Evolutionary conservation across 2,888 invertebrate genomes (phyloP).

Genomic region (Agrotis clavis): DNA sequence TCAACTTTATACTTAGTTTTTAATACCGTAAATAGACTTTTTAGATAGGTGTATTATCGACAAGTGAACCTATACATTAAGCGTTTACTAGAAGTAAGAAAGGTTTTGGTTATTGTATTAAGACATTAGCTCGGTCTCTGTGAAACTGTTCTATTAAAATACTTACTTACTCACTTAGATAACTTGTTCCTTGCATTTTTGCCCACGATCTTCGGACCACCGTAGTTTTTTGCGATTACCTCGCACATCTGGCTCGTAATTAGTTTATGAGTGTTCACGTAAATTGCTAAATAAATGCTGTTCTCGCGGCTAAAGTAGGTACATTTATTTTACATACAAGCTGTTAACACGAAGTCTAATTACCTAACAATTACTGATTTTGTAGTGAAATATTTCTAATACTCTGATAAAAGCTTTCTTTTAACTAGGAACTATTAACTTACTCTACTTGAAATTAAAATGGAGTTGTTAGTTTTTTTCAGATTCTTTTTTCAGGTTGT

Average conservation of each 20-base stretch:
- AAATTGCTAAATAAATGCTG: conserved; percentile 69
- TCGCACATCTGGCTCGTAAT: conserved; percentile 63
- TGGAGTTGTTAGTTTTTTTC: too few relatives aligned
- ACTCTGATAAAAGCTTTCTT: not conserved
- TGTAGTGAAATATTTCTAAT: not conserved
- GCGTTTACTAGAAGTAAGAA: conserved; percentile 27
- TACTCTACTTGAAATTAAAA: too few relatives aligned
- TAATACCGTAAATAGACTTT: not conserved
- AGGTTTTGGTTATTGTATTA: conserved; percentile 54
- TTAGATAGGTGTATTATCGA: not conserved
- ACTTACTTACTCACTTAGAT: not conserved
- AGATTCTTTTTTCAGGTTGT: too few relatives aligned
- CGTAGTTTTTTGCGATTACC: conserved; percentile 57
- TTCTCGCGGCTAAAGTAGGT: conserved; percentile 4
- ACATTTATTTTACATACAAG: conserved; percentile 25
- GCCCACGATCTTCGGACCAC: conserved; percentile 67
- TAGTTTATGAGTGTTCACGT: conserved; percentile 57
- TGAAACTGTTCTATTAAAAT: conserved; percentile 47
- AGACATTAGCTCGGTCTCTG: conserved; percentile 61
- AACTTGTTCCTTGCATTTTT: conserved; percentile 64
- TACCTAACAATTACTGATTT: conserved; percentile 3
- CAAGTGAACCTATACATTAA: conserved; percentile 43
- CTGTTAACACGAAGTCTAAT: conserved; percentile 21
- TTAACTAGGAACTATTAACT: not conserved
- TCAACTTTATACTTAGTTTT: not conserved